Evolutionary conservation across 2,888 invertebrate species (phyloP), one percentile per base, ranked within the genome.

Genomic region (Linnaemya vulpina): DNA sequence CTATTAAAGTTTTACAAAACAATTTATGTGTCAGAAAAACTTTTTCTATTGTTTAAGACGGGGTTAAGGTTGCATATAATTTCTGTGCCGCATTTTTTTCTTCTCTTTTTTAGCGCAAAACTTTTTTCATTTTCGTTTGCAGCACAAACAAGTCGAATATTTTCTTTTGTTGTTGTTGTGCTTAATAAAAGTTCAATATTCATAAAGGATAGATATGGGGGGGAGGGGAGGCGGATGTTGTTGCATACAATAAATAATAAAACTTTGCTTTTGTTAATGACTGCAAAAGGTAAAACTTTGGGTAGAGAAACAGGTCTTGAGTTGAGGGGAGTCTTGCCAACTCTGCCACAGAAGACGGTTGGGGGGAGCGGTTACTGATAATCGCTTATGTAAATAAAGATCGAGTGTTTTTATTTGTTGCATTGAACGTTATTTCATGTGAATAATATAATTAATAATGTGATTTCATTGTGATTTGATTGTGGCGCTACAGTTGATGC

Each of bases 111-210:
- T 3, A 55, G 25, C 53, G 1, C 20, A 55, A 55, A 55, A 55
- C 13, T 55, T 55, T 55, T 25, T 22, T 25, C 11, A 8, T 10
- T 55, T 55, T 55, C 53, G 25, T 55, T 4, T 25, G 20, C 53
- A 55, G 22, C 11, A 10, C 53, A 55, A 55, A 55, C 25, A 55
- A 25, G 3, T 25, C 4, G 11, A 25, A 25, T 25, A 1, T 25
- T 11, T 55, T 55, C 25, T 55, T 25, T 55, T 55, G 22, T 55
- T 25, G 22, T 55, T 25, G 11, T 55, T 55, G 22, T 55, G 8
- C 25, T 55, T 55, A 22, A 55, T 25, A 55, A 55, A 55, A 55
- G 22, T 25, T 55, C 53, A 55, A 55, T 55, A 55, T 55, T 17
- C 51, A 51, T 9, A 51, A 51, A 51, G 20, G 20, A 9, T 20